Evolutionary conservation across 2,888 invertebrate genomes (phyloP).

Genomic region (Hylaea fasciaria): DNA sequence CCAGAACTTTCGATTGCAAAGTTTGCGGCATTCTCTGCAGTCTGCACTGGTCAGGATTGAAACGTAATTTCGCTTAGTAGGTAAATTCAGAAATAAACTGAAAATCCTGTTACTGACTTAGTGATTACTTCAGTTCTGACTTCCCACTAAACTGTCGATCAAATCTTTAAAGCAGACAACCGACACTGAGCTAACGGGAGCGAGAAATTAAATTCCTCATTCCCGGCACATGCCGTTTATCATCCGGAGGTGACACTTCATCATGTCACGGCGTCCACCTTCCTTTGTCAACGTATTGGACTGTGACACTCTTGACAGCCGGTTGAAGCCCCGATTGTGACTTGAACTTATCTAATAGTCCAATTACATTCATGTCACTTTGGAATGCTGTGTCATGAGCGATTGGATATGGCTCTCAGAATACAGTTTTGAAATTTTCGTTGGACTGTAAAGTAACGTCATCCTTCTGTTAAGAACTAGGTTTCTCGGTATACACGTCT

Average conservation of each 20-base stretch:
- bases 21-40: too few species aligned
- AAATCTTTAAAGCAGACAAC: slow-evolving; percentile 7
- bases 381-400: slow-evolving; percentile 38
- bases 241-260: slow-evolving; percentile 78
- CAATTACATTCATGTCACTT: slow-evolving; percentile 49
- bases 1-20: too few species aligned
- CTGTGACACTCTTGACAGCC: slow-evolving; percentile 69
- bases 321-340: slow-evolving; percentile 44
- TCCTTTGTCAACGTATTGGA: slow-evolving; percentile 67
- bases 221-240: slow-evolving; percentile 62
- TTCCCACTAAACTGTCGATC: slow-evolving; percentile 11
- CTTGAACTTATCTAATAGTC: slow-evolving; percentile 36
- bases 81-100: too few species aligned
- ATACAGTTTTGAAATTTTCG: slow-evolving; percentile 23
- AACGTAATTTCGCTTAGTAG: too few species aligned
- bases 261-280: slow-evolving; percentile 73
- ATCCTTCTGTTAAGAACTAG: neutral
- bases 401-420: slow-evolving; percentile 37
- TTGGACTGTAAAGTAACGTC: slow-evolving; percentile 11
- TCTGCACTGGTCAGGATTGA: too few species aligned
- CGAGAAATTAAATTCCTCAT: slow-evolving; percentile 80
- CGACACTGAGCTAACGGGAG: slow-evolving; percentile 62
- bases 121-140: too few species aligned
- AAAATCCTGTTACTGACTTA: too few species aligned
- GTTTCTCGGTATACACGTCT: too few species aligned